Evolutionary conservation across 2,888 invertebrate genomes (phyloP).

Genomic region (Phyto melanocephala): DNA sequence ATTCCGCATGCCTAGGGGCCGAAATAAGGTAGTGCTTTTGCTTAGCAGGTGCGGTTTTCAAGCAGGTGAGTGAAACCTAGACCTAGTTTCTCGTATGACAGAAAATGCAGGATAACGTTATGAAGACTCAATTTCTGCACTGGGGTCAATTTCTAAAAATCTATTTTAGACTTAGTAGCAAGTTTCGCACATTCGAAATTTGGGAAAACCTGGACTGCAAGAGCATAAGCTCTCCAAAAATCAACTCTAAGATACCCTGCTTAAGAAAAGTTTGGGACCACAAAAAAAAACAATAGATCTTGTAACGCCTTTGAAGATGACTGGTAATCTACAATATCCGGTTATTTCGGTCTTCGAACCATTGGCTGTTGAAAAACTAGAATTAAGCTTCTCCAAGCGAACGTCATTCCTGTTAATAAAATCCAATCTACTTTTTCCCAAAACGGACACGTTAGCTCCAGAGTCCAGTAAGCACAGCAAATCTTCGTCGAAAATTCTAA

Average conservation of each 20-base stretch:
- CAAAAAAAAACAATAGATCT: slow-evolving; percentile 13
- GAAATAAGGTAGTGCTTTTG: too few relatives aligned
- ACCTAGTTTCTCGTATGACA: too few relatives aligned
- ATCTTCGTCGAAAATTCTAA: too few relatives aligned
- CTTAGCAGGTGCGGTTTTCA: too few relatives aligned
- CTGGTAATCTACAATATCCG: slow-evolving; percentile 11
- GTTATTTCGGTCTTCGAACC: slow-evolving; percentile 3
- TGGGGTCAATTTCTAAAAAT: neutral
- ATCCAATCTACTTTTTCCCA: slow-evolving; percentile 11
- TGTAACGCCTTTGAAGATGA: slow-evolving; percentile 1
- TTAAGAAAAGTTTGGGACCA: neutral
- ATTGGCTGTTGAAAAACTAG: slow-evolving; percentile 15
- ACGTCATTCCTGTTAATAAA: slow-evolving; percentile 14
- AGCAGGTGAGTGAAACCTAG: too few relatives aligned
- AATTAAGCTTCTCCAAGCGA: neutral
- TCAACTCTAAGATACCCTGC: too few relatives aligned
- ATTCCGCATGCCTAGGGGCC: too few relatives aligned
- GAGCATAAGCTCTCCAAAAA: slow-evolving; percentile 1
- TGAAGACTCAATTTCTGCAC: slow-evolving; percentile 15
- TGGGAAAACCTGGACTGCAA: neutral
- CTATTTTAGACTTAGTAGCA: neutral
- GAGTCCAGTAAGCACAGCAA: too few relatives aligned
- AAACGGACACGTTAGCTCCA: too few relatives aligned
- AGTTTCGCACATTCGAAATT: neutral
- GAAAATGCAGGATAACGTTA: neutral